These are phyloP conservation scores for Tylochromis polylepis DNA, from an alignment of 2,113 vertebrate species.

Conservation along the genomic window DNA sequence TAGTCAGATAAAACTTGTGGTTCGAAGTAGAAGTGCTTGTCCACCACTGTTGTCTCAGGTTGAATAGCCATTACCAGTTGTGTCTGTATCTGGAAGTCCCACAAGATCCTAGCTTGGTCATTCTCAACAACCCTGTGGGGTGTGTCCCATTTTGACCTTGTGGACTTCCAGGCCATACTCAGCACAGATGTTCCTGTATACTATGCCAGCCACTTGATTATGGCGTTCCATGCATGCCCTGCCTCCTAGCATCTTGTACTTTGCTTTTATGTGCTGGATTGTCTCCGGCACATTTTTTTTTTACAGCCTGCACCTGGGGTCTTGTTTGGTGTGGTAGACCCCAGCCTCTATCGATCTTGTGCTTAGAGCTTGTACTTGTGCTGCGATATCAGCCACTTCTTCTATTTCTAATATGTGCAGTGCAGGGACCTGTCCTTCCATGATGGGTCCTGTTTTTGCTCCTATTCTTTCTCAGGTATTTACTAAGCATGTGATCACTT, in stretches of 20 bases:
- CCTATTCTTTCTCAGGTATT: background rate
- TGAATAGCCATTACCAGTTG: background rate
- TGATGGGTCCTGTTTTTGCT: background rate
- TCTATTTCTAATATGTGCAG: background rate
- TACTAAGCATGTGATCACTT: background rate
- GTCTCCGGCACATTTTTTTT: background rate
- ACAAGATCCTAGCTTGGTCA: background rate
- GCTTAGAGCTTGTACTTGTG: background rate
- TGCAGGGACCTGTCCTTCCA: background rate
- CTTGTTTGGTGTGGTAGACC: background rate
- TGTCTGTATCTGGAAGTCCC: background rate
- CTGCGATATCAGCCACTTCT: background rate
- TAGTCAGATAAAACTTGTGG: background rate
- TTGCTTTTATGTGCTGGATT: background rate
- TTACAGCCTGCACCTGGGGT: background rate
- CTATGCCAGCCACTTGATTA: background rate
- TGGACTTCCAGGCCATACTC: background rate
- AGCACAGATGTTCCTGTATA: background rate
- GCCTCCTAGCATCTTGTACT: background rate
- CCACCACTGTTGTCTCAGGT: background rate
- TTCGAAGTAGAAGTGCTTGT: background rate
- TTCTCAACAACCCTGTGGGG: background rate
- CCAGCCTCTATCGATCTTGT: background rate
- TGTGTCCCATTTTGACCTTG: background rate
- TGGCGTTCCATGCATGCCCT: background rate